Evolutionary conservation across 2,888 invertebrate genomes (phyloP), one percentile per base, ranked within the genome.

Genomic region (Drosophila histrio): DNA sequence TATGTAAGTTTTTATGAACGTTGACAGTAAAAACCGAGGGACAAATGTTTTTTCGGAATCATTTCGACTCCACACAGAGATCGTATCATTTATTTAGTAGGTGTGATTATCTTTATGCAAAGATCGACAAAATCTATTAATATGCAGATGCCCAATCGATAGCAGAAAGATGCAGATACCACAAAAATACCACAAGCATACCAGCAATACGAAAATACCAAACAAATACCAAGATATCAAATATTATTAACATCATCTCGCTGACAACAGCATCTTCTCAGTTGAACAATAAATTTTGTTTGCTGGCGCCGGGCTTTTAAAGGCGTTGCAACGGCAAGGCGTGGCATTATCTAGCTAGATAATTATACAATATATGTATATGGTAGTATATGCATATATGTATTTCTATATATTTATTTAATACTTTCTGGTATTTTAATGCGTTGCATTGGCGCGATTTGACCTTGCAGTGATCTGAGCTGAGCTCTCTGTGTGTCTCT

Each of bases 51-150:
- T 60, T 36, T 32, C 22, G 39, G 41, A 19, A 22, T 30, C 30
- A 4, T 39, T 43, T 24, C 30, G 38, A 39, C 38, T 47, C 78
- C 67, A 64, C 57, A 41, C 49, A 39, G 61, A 41, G 53, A 60
- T 65, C 72, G 64, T 62, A 64, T 70, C 63, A 59, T 61, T 80
- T 84, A 79, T 85, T 87, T 85, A 85, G 84, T 86, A 88, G 84
- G 86, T 86, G 86, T 84, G 82, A 88, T 82, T 86, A 86, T 83
- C 72, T 83, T 86, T 79, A 83, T 86, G 85, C 85, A 84, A 84
- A 81, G 84, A 79, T 81, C 78, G 41, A 30, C 52, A 24, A 15
- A 26, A 11, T 44, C 44, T 58, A 72, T 82, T 74, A 74, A 70
- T 85, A 53, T 53, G 38, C 44, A 49, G 46, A 72, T 61, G 36